phyloP scores from a whole-genome alignment of 2,113 vertebrate species.

The Acanthochromis polyacanthus region DNA sequence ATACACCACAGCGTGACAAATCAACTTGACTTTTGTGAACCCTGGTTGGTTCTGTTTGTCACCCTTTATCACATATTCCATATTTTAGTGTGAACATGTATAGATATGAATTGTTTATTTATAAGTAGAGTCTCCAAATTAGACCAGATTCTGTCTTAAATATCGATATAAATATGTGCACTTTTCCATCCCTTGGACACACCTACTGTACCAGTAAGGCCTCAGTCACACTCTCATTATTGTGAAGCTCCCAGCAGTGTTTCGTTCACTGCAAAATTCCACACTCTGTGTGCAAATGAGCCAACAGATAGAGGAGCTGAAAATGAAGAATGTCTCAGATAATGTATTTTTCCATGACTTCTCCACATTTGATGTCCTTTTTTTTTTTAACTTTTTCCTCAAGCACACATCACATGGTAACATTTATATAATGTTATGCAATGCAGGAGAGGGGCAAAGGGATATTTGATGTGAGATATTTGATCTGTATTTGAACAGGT shows the following conservation, averaged over 20 bases:
- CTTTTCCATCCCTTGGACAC: background rate
- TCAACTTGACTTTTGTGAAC: slow-evolving; percentile 13
- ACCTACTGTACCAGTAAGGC: background rate
- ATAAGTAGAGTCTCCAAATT: background rate
- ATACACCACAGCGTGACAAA: slow-evolving; percentile 26
- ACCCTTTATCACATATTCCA: background rate
- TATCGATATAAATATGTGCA: background rate
- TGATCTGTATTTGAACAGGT: background rate
- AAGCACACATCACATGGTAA: background rate
- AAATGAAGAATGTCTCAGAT: background rate
- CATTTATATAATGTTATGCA: background rate
- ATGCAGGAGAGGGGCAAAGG: background rate
- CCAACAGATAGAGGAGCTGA: background rate
- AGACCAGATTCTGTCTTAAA: background rate
- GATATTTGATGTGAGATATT: background rate
- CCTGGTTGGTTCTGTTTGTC: background rate
- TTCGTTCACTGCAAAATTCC: background rate
- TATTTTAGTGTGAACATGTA: no score
- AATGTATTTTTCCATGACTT: background rate
- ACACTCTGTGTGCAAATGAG: slow-evolving; percentile 1
- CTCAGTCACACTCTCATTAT: background rate
- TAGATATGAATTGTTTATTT: no score
- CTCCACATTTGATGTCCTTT: background rate
- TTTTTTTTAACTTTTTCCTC: background rate
- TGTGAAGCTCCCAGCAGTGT: background rate